Conservation (phyloP, 2,113 vertebrate species). For the Cephalopterus ornatus region DNA sequence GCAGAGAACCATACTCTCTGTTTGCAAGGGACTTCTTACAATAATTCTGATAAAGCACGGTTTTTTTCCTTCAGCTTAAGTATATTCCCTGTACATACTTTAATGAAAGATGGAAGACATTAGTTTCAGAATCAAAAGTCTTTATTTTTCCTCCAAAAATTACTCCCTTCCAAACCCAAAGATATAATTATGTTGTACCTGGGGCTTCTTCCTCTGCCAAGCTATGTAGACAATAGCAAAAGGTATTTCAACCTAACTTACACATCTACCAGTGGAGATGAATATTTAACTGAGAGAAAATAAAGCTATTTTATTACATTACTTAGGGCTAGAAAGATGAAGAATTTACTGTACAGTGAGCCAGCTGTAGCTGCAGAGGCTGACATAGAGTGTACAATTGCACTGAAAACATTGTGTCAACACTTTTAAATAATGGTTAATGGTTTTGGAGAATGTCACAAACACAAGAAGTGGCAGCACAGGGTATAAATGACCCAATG, state of each 20-base stretch:
- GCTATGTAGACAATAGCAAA: not conserved
- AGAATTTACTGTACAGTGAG: not conserved
- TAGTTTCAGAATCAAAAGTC: not conserved
- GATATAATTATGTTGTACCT: not conserved
- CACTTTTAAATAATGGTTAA: not conserved
- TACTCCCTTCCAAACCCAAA: not conserved
- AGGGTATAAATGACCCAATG: not conserved
- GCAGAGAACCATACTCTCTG: not conserved
- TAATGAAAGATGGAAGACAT: not conserved
- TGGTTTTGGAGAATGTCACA: not conserved
- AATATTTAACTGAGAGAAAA: conserved; percentile 28
- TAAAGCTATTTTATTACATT: conserved; percentile 13
- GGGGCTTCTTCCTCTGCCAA: not conserved
- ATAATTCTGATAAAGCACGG: not conserved
- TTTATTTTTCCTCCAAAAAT: not conserved
- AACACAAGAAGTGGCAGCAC: not conserved
- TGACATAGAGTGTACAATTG: not conserved
- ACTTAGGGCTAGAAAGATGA: not conserved
- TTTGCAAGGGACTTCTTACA: not conserved
- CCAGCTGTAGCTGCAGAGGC: not conserved
- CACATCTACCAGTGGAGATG: not conserved
- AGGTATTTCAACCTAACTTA: not conserved
- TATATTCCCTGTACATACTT: not conserved
- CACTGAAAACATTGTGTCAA: not conserved
- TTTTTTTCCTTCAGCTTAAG: not conserved